Percentiles rank a stretch among this genome's conserved stretches.
Evolutionary conservation across 1,140 invertebrate genomes (phyloP).

Genomic region (Drosophila ercepeae): DNA sequence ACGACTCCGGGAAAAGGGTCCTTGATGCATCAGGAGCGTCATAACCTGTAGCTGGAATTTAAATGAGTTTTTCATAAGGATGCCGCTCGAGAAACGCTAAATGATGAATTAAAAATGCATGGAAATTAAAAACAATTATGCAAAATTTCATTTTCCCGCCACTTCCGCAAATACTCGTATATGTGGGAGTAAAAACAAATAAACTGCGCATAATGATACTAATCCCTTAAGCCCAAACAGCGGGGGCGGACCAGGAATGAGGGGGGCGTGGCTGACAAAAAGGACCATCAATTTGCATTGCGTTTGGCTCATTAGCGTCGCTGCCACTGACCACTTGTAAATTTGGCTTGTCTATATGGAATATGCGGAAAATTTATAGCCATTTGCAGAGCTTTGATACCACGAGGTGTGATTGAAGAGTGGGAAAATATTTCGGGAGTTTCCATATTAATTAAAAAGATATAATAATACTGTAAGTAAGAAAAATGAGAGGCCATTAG

Average conservation of each 20-base stretch:
- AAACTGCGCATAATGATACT: conserved; percentile 76
- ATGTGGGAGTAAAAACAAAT: conserved; percentile 58
- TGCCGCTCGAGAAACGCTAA: conserved; percentile 14
- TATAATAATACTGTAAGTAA: too few relatives aligned
- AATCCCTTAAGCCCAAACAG: conserved; percentile 72
- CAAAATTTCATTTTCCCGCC: conserved; percentile 51
- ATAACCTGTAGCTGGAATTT: conserved; percentile 51
- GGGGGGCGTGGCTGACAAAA: conserved; percentile 22
- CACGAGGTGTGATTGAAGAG: conserved; percentile 25
- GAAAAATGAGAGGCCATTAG: too few relatives aligned
- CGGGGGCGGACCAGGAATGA: not conserved
- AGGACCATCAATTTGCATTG: conserved; percentile 77
- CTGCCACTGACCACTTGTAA: conserved; percentile 59
- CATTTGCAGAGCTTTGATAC: conserved; percentile 1
- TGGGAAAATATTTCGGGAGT: not conserved
- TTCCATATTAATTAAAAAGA: too few relatives aligned
- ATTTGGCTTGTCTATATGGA: conserved; percentile 40
- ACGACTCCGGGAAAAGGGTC: conserved; percentile 9
- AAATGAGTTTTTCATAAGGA: conserved; percentile 68
- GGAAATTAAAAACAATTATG: conserved; percentile 80
- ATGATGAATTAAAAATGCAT: conserved; percentile 77
- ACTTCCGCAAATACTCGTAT: not conserved
- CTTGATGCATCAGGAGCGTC: conserved; percentile 31
- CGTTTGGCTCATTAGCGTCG: conserved; percentile 71
- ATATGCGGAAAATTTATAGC: conserved; percentile 63